A percentile compares a stretch with the other conserved stretches of the same genome.
Evolutionary conservation across 2,888 invertebrate species (phyloP).

Genomic region (Charanyca ferruginea): DNA sequence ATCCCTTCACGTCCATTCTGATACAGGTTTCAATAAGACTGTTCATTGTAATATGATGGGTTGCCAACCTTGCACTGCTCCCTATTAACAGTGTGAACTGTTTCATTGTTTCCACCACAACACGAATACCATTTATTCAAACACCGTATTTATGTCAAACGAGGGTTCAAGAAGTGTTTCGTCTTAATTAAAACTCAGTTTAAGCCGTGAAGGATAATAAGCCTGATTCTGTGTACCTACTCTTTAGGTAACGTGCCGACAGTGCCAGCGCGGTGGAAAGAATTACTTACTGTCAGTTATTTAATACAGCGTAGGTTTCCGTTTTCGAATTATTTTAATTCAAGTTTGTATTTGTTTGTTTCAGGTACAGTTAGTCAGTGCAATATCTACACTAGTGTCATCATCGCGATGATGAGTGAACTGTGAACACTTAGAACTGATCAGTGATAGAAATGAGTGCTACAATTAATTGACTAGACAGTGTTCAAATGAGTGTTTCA

Average conservation of each 20-base stretch:
- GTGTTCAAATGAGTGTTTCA: conserved; percentile 65
- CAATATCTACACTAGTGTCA: conserved; percentile 4
- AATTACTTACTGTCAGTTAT: conserved; percentile 25
- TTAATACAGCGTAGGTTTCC: neutral
- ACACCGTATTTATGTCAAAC: conserved; percentile 16
- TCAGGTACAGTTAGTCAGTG: conserved; percentile 29
- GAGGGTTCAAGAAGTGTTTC: conserved; percentile 35
- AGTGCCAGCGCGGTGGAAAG: neutral
- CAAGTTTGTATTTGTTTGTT: conserved; percentile 25
- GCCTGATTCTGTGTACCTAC: conserved; percentile 15
- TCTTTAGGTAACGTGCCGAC: neutral
- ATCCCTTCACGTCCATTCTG: conserved; percentile 26
- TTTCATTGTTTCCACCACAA: conserved; percentile 25
- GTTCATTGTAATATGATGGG: conserved; percentile 22
- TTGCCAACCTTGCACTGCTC: conserved; percentile 27
- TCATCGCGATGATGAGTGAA: conserved; percentile 21
- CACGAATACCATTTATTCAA: conserved; percentile 29
- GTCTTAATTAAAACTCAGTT: conserved; percentile 47
- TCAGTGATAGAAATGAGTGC: conserved; percentile 45
- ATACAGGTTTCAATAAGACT: conserved; percentile 18
- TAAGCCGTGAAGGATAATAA: conserved; percentile 28
- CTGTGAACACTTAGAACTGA: conserved; percentile 24
- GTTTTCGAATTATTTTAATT: conserved; percentile 19
- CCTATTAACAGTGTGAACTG: conserved; percentile 28
- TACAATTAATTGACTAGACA: conserved; percentile 27